A percentile compares a stretch with the other conserved stretches of the same genome.
Conservation (phyloP, 2,888 invertebrate species). For the Spisula subtruncata region DNA sequence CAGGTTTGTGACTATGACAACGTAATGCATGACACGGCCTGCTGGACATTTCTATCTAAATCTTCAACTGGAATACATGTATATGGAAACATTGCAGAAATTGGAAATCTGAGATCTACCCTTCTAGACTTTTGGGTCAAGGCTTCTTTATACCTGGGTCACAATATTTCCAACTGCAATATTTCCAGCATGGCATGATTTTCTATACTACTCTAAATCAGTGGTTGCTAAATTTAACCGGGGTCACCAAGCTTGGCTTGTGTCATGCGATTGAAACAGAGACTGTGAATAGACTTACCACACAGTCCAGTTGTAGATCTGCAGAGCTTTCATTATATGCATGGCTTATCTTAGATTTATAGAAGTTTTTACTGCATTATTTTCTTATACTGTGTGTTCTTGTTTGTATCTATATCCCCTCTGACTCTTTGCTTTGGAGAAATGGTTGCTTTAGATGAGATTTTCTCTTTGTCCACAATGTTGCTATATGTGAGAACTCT, state of each 20-base stretch:
- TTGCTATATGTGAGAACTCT: too few species aligned
- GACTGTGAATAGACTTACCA: constrained; percentile 33
- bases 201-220: not conserved
- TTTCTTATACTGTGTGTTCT: not conserved
- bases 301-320: constrained; percentile 30
- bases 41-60: not conserved
- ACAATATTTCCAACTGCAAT: not conserved
- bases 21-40: constrained; percentile 38
- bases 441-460: not conserved
- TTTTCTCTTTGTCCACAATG: not conserved
- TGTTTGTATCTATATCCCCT: not conserved
- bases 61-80: not conserved
- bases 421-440: not conserved
- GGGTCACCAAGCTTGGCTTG: constrained; percentile 10
- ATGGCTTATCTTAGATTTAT: constrained; percentile 50
- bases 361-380: not conserved
- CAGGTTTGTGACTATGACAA: constrained; percentile 74
- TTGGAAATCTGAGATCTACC: not conserved
- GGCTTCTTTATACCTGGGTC: too few species aligned
- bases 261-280: constrained; percentile 25
- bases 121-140: not conserved
- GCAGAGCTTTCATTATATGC: constrained; percentile 48
- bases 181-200: not conserved
- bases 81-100: not conserved
- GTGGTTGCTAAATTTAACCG: not conserved